Base-by-base conservation (phyloP, 2,113 vertebrate genomes). In the Crotalus tigris region DNA sequence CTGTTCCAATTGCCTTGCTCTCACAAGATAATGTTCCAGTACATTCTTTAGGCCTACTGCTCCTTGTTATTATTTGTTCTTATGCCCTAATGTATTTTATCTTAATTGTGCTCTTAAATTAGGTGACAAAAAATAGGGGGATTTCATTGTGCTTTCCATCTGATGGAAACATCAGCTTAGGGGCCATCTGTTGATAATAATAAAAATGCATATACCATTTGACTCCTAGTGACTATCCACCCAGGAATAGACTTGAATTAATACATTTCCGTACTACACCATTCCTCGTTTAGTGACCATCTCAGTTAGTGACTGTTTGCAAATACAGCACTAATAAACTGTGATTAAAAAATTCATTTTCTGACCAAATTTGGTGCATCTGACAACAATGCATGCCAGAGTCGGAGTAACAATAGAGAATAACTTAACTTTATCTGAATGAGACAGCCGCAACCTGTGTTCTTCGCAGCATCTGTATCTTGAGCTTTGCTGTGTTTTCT, bases 131-230 rank as follows among this genome's bases (percentile, higher is more conserved):
- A 64, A 23, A 89, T 91, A 92, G 1, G 24, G 57, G 12, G 13
- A 8, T 54, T 61, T 44, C 10, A 88, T 24, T 94, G 29, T 87
- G 91, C 3, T 87, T 92, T 19, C 0, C 15, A n/a, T 90, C 51
- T 69, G 19, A 44, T 61, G 95, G 95, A 89, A 61, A 39, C 33
- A 3, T 90, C 85, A 92, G 85, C 10, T n/a, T 91, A 61, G 49
- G 12, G 51, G 57, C 9, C 33, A 33, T 58, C 87, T 92, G 46
- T 91, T 94, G 9, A 44, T 44, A 81, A 81, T 44, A 4, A 81
- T 81, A 39, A 44, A 81, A 81, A 39, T 21, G 33, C 69, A 81
- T 21, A 39, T 21, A 3, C 5, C 17, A 81, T 19, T 15, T 39
- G 33, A 81, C 15, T 81, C 33, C 75, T 21, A 1, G 7, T 9